These are phyloP conservation scores for Phoxinus phoxinus DNA, from an alignment of 2,113 vertebrate species.

Conservation along the genomic window DNA sequence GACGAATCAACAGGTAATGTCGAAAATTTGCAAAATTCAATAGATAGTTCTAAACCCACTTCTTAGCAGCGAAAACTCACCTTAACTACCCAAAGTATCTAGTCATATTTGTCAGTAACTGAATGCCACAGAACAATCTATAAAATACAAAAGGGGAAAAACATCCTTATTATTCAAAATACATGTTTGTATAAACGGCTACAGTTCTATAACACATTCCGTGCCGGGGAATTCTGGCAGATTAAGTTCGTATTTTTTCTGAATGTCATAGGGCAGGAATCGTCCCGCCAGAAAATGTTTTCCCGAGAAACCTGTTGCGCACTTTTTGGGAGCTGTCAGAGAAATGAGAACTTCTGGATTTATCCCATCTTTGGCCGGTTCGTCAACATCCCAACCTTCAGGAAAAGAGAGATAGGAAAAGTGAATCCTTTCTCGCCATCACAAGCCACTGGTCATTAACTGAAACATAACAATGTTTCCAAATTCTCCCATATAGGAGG, in stretches of 20 bases:
- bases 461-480: background rate
- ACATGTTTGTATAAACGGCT: conserved; percentile 60
- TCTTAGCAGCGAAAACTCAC: background rate
- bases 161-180: conserved; percentile 62
- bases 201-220: conserved; percentile 87
- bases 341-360: conserved; percentile 91
- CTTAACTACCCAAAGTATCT: conserved; percentile 17
- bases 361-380: conserved; percentile 80
- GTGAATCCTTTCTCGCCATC: background rate
- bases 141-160: conserved; percentile 73
- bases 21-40: background rate
- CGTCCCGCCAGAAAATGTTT: conserved; percentile 93
- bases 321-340: conserved; percentile 87
- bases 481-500: conserved; percentile 22
- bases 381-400: conserved; percentile 87
- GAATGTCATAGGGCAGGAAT: conserved; percentile 91
- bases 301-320: conserved; percentile 84
- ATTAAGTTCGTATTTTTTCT: conserved; percentile 91
- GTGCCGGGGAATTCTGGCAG: conserved; percentile 87
- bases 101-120: conserved; percentile 51
- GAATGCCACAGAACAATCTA: conserved; percentile 70
- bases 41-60: background rate
- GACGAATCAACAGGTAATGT: background rate
- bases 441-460: background rate
- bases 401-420: conserved; percentile 11